Evolutionary conservation across 2,797 vertebrate species (phyloP).

Genomic region (Sebastes cheni): DNA sequence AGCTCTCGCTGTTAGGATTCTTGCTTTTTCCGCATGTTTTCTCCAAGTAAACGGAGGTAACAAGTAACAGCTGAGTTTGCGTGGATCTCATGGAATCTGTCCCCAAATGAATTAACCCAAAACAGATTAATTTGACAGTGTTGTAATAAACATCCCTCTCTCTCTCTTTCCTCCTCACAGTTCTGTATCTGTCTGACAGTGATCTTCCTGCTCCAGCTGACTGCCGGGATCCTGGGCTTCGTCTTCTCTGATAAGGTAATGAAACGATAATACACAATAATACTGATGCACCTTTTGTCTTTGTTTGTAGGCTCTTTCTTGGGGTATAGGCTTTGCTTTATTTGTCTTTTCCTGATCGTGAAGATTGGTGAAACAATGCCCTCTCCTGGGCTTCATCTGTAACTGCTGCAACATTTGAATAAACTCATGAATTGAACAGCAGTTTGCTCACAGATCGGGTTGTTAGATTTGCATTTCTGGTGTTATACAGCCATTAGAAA

Average conservation of each 20-base stretch:
- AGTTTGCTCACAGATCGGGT: background rate
- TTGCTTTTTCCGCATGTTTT: background rate
- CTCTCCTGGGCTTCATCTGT: slow-evolving; percentile 36
- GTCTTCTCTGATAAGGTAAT: slow-evolving; percentile 93
- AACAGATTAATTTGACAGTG: background rate
- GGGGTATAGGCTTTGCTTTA: background rate
- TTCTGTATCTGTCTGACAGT: slow-evolving; percentile 89
- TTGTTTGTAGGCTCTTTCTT: background rate
- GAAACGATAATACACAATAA: background rate
- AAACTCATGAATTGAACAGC: background rate
- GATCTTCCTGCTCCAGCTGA: slow-evolving; percentile 92
- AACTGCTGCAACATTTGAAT: background rate
- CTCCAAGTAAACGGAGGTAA: background rate
- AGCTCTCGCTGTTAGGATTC: background rate
- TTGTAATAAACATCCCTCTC: background rate
- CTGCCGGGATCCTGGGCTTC: slow-evolving; percentile 89
- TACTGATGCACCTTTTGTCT: background rate
- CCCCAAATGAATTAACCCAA: background rate
- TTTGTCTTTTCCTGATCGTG: background rate
- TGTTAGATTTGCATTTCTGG: background rate
- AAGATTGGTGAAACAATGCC: background rate
- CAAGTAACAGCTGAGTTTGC: background rate
- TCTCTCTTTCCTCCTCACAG: slow-evolving; percentile 65
- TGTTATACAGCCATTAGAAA: background rate
- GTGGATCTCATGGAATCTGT: background rate